Conservation (phyloP, 2,113 vertebrate genomes). For the Ailurus styani region DNA sequence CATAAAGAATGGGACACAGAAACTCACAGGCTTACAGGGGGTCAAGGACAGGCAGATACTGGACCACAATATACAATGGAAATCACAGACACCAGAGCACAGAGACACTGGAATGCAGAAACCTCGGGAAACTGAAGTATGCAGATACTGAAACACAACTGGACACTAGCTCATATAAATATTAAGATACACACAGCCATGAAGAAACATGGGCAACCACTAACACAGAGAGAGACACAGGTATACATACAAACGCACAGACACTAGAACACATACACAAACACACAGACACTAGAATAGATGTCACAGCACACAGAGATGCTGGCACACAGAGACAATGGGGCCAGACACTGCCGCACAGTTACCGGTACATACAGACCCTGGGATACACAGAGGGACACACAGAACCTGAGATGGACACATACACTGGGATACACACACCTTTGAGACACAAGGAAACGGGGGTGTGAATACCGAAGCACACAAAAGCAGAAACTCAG, state of each 20-base stretch:
- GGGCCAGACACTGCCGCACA: background rate
- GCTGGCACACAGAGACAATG: background rate
- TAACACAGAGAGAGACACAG: background rate
- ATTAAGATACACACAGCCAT: background rate
- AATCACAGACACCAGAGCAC: background rate
- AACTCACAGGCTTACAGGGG: background rate
- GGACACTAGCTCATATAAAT: background rate
- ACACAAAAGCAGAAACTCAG: background rate
- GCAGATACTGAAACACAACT: background rate
- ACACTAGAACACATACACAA: background rate
- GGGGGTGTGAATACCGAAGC: background rate
- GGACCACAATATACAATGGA: background rate
- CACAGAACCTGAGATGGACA: background rate
- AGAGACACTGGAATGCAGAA: background rate
- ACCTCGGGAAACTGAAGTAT: constrained; percentile 4
- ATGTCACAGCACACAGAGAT: background rate
- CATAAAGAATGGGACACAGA: background rate
- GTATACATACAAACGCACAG: background rate
- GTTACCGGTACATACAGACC: background rate
- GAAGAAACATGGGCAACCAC: background rate
- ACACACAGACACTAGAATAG: background rate
- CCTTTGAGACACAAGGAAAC: background rate
- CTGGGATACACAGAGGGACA: background rate
- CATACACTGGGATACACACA: background rate
- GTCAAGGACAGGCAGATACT: background rate